Evolutionary conservation across 2,888 invertebrate genomes (phyloP), one percentile per base, ranked within the genome.

Genomic region (Candidula unifasciata): DNA sequence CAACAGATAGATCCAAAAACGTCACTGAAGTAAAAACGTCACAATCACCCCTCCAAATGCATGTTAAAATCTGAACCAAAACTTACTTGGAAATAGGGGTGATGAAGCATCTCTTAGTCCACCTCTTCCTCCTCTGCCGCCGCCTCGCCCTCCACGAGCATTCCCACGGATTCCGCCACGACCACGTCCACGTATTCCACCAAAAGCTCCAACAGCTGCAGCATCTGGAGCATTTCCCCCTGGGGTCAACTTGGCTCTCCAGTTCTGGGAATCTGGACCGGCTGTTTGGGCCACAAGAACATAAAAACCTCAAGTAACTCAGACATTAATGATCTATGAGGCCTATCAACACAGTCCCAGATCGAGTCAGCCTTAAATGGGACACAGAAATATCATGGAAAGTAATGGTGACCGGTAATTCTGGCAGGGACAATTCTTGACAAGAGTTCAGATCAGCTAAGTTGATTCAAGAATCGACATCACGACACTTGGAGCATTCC

Each of bases 181-280:
- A n/a, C 83, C 78, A 8, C 83, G 44, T 52, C 44, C 60, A 10
- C 83, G 78, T 6, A 71, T 33, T 21, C 83, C 73, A n/a, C 37
- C 69, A 37, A 24, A 8, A 35, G 37, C 27, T 18, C 24, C 60
- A 13, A 76, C 60, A 60, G 54, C 54, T 0, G 52, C 68, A 94
- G 94, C 80, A 93, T 94, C 88, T 54, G 94, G 84, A 5, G 52
- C 71, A n/a, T 79, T 64, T 21, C 77, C 77, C 37, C 27, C 71
- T 16, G 66, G 74, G 21, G 44, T 35, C 69, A 87, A 82, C 69
- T 85, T 85, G 21, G 83, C 82, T 52, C 85, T 44, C 87, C 87
- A 87, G 77, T 86, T 86, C 54, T 83, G 84, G 54, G 84, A 86
- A 24, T 87, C 87, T 69, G 87, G 73, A 2, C 82, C 86, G 54